Evolutionary conservation across 1,140 invertebrate genomes (phyloP).

Genomic region (Delia radicum): DNA sequence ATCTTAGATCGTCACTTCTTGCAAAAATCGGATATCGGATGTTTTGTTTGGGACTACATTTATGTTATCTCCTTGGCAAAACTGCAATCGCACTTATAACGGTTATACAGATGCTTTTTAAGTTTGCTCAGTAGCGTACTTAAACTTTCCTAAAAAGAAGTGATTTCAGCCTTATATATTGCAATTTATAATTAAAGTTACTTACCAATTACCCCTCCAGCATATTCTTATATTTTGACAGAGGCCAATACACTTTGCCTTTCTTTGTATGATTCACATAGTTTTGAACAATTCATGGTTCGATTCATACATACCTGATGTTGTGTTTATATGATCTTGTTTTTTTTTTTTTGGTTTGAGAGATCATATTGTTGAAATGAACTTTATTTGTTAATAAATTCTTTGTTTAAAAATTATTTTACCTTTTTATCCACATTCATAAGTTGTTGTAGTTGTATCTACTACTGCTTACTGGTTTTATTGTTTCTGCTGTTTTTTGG

Average conservation of each 20-base stretch:
- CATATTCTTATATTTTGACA: too few species aligned
- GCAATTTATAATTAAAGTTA: too few species aligned
- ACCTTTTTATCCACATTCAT: background rate
- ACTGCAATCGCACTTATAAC: too few species aligned
- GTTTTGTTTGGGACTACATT: too few species aligned
- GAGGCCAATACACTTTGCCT: background rate
- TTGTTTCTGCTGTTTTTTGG: background rate
- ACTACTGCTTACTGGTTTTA: background rate
- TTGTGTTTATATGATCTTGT: slow-evolving; percentile 9
- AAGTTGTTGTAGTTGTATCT: background rate
- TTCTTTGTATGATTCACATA: background rate
- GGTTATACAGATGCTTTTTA: too few species aligned
- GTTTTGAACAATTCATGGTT: background rate
- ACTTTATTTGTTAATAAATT: background rate
- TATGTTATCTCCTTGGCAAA: too few species aligned
- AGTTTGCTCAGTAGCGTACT: too few species aligned
- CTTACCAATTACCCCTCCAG: too few species aligned
- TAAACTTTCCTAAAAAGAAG: too few species aligned
- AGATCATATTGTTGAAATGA: background rate
- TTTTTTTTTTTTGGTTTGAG: background rate
- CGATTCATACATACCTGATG: background rate
- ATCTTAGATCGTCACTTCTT: too few species aligned
- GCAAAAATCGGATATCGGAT: too few species aligned
- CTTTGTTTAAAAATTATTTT: background rate
- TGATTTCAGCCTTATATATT: too few species aligned